Evolutionary conservation across 2,797 vertebrate genomes (phyloP).

Genomic region (Onychomys torridus): DNA sequence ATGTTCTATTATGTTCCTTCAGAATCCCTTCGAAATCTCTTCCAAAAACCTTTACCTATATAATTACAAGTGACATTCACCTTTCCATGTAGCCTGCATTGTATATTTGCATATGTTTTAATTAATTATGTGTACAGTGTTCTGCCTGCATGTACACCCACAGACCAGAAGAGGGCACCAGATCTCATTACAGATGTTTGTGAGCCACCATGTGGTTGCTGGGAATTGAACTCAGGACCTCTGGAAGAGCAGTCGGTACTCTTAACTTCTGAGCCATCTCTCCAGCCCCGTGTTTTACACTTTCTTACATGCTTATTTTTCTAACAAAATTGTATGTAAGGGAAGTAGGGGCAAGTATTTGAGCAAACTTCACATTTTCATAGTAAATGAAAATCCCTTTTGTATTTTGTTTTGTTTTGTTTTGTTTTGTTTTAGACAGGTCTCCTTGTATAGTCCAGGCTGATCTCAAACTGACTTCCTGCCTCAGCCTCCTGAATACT

Average conservation of each 20-base stretch:
- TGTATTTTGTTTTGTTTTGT: not conserved
- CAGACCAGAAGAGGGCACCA: no score
- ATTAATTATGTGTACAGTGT: no score
- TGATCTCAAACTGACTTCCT: not conserved
- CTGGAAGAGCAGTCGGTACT: no score
- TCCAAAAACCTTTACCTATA: conserved; percentile 27
- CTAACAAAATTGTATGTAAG: not conserved
- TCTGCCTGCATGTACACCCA: no score
- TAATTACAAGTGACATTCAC: conserved; percentile 34
- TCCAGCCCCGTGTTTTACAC: no score
- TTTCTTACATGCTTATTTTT: not conserved
- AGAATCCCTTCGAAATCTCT: conserved; percentile 37
- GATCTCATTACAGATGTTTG: no score
- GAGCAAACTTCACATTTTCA: conserved; percentile 37
- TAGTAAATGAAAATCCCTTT: conserved; percentile 15
- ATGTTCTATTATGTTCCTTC: conserved; percentile 15
- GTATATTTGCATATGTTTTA: not conserved
- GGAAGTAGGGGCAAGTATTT: not conserved
- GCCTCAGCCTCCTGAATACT: not conserved
- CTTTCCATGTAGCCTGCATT: conserved; percentile 3
- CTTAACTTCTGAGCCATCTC: no score
- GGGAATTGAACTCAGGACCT: no score
- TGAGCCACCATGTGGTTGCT: no score
- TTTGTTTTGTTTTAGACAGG: not conserved
- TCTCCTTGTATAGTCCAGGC: not conserved